Evolutionary conservation across 92 coral and sea anemone genomes (phyloP).

Genomic region (Chrysogorgia sp.): DNA sequence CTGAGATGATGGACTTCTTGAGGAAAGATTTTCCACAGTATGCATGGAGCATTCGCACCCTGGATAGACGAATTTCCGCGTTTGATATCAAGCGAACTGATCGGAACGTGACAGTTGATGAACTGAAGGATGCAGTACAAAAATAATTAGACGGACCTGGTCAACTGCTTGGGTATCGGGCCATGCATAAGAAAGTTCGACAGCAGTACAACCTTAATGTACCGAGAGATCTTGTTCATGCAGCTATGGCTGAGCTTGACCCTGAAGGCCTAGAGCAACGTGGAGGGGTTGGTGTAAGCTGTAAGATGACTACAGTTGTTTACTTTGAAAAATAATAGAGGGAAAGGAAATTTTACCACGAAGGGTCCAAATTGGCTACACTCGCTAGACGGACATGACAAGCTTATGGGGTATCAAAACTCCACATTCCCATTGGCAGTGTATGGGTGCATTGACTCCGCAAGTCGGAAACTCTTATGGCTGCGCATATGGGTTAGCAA

Average conservation of each 20-base stretch:
- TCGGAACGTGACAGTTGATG: neutral
- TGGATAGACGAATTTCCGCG: neutral
- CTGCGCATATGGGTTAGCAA: constrained; percentile 27
- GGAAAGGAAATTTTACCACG: no score
- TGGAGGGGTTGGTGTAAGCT: no score
- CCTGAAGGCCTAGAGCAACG: no score
- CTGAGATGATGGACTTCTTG: constrained; percentile 14
- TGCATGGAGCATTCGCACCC: constrained; percentile 19
- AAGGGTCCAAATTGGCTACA: no score
- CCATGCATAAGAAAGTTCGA: constrained; percentile 12
- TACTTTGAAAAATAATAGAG: no score
- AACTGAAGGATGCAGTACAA: neutral
- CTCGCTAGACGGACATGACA: no score
- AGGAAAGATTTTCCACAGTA: constrained; percentile 12
- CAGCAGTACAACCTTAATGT: constrained; percentile 19
- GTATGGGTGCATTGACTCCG: constrained; percentile 28
- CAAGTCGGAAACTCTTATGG: constrained; percentile 26
- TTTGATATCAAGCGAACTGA: neutral
- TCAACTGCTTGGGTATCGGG: neutral
- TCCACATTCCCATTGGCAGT: constrained; percentile 16
- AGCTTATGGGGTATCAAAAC: no score
- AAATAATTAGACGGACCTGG: neutral
- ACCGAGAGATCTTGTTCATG: no score
- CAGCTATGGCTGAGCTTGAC: no score
- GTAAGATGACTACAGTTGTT: no score